These are phyloP conservation scores for Ectemnius continuus DNA, from an alignment of 2,888 invertebrate genomes.

Conservation along the genomic window DNA sequence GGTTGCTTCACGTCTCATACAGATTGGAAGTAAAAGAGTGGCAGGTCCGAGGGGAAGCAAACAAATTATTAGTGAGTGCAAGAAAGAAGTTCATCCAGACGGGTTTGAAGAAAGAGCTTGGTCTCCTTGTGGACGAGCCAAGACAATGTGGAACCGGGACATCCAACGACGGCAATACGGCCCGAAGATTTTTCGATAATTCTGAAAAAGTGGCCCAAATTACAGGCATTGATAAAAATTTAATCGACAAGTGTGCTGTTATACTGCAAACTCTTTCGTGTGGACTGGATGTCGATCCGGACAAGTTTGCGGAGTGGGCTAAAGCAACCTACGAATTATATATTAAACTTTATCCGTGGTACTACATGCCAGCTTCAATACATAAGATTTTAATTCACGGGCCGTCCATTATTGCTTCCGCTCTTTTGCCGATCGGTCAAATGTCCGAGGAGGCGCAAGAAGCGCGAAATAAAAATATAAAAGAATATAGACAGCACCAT, in stretches of 20 bases:
- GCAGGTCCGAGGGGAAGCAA: background rate
- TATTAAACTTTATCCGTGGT: slow-evolving; percentile 9
- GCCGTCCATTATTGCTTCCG: background rate
- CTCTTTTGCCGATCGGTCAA: background rate
- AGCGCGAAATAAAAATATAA: background rate
- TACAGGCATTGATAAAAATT: slow-evolving; percentile 9
- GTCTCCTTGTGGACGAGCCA: background rate
- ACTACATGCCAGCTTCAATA: slow-evolving; percentile 11
- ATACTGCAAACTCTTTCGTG: slow-evolving; percentile 8
- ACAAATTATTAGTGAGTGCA: background rate
- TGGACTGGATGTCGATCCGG: background rate
- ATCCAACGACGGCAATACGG: slow-evolving; percentile 13
- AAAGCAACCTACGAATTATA: background rate
- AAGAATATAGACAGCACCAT: background rate
- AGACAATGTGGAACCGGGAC: background rate
- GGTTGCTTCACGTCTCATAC: background rate
- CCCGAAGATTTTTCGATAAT: slow-evolving; percentile 10
- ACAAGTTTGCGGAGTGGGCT: background rate
- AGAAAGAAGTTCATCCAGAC: background rate
- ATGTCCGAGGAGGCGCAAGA: slow-evolving; percentile 1
- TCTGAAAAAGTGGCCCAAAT: background rate
- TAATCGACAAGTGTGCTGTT: slow-evolving; percentile 1
- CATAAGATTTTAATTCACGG: slow-evolving; percentile 22
- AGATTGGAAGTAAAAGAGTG: background rate
- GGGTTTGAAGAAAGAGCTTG: background rate